These are phyloP conservation scores for Rutilus rutilus DNA, from an alignment of 2,113 vertebrate genomes.

Conservation along the genomic window DNA sequence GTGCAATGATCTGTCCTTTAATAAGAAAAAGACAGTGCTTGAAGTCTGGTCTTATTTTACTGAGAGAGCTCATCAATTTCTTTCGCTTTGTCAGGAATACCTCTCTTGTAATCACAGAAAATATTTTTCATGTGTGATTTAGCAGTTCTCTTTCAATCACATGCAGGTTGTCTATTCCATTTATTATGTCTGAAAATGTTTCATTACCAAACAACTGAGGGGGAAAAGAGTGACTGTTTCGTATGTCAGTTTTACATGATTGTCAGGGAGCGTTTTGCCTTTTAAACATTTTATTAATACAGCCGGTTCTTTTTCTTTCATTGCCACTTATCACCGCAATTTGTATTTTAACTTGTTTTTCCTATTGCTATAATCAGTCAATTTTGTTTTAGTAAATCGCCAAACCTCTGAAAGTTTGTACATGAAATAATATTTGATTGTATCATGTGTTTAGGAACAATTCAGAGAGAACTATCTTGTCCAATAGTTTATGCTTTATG, in stretches of 20 bases:
- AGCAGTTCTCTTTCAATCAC: slow-evolving; percentile 12
- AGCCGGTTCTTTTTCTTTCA: background rate
- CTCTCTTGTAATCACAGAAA: slow-evolving; percentile 8
- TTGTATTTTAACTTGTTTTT: background rate
- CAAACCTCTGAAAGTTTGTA: background rate
- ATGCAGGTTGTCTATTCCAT: slow-evolving; percentile 17
- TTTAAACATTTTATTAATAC: background rate
- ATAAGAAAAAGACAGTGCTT: slow-evolving; percentile 22
- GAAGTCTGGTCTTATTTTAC: slow-evolving; percentile 25
- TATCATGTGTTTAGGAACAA: slow-evolving; percentile 2
- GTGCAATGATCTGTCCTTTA: slow-evolving; percentile 56
- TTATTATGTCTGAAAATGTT: slow-evolving; percentile 20
- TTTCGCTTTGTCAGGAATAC: slow-evolving; percentile 27
- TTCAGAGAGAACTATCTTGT: slow-evolving; percentile 3
- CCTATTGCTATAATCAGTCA: background rate
- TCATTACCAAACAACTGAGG: background rate
- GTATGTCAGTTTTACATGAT: background rate
- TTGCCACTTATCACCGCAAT: background rate
- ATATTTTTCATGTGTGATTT: background rate
- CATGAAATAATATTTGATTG: background rate
- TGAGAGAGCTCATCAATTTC: slow-evolving; percentile 26
- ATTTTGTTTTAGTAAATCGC: slow-evolving; percentile 10
- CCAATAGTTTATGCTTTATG: slow-evolving; percentile 26
- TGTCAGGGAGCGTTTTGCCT: slow-evolving; percentile 46
- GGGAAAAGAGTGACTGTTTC: background rate